Evolutionary conservation across 2,797 vertebrate genomes (phyloP), one percentile per base, ranked within the genome.

Genomic region (Microcaecilia unicolor): DNA sequence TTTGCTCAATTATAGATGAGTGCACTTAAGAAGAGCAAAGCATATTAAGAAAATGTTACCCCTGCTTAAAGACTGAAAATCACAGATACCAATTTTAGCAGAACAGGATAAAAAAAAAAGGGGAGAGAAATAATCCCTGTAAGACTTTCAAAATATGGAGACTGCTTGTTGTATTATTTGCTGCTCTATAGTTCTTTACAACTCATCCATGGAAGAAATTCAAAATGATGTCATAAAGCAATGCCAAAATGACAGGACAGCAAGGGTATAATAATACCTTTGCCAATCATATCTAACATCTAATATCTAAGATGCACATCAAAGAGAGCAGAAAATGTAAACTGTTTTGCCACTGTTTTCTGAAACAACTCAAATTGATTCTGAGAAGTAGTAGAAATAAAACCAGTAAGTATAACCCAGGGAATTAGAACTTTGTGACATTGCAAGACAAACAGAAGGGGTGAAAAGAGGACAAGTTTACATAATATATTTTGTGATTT

Each of bases 211-310:
- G 87, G 89, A 83, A 80, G 85, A 84, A 86, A 85, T 86, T 86
- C 87, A 75, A 66, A 64, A 84, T 97, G 91, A 97, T 93, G 92
- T 97, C 93, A 95, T 78, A 78, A 84, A 78, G 84, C 90, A 88
- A 92, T 92, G 88, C 89, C 85, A 72, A 72, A 84, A 83, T 78
- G 81, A 80, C 83, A 73, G 83, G 80, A 74, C 82, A 78, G 80
- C 73, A 65, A 63, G 78, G 80, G 81, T 76, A 71, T 80, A 84
- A 76, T 79, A 74, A 82, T 77, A 79, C 77, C 67, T 81, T 86
- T 84, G 83, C 82, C 89, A 92, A 88, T 87, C 86, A 83, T 74
- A 70, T 80, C 72, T 62, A 72, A 61, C 67, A 63, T 70, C 51
- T 68, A 69, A 56, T 63, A 76, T 76, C 78, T 78, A 74, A 72